Conservation (phyloP, 2,888 invertebrate genomes). For the Hyppa rectilinea region DNA sequence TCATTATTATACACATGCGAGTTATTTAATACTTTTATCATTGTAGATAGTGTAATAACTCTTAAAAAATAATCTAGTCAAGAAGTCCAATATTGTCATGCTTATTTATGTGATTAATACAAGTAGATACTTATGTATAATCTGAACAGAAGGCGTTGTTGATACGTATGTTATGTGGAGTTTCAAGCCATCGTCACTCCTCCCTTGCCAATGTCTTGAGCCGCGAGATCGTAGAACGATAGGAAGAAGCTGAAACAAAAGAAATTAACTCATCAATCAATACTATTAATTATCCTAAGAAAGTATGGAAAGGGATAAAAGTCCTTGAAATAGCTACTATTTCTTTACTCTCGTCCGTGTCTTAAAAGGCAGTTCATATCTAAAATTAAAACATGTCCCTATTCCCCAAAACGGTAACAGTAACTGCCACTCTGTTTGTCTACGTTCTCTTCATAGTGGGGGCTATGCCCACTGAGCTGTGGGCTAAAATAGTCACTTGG, state of each 20-base stretch:
- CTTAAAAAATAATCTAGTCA: background rate
- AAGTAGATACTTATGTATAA: no score
- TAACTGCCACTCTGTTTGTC: no score
- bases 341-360: background rate
- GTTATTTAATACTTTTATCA: conserved; percentile 6
- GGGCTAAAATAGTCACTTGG: no score
- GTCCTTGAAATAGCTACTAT: background rate
- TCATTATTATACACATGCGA: background rate
- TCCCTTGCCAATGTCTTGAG: conserved; percentile 68
- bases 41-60: background rate
- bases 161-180: no score
- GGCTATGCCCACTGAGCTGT: no score
- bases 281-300: background rate
- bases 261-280: background rate
- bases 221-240: conserved; percentile 77
- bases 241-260: conserved; percentile 80
- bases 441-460: no score
- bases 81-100: background rate
- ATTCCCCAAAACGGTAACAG: no score
- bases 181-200: conserved; percentile 54
- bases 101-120: background rate
- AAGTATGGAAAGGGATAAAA: background rate
- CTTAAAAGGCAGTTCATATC: background rate
- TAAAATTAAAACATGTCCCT: background rate
- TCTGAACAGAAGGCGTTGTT: background rate